Conservation (phyloP, 2,113 vertebrate genomes). For the Meles meles region DNA sequence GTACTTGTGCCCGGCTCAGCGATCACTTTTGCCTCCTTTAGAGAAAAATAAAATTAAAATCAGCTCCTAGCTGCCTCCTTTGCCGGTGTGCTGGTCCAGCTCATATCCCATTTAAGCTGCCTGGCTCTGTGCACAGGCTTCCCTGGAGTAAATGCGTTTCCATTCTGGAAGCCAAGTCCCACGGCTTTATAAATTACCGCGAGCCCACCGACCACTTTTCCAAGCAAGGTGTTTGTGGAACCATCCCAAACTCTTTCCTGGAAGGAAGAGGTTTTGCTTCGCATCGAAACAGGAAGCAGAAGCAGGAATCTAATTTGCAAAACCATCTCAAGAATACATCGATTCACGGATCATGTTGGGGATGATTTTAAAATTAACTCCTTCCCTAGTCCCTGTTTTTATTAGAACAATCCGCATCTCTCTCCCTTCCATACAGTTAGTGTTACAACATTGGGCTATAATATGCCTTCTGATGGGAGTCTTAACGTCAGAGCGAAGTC, state of each 20-base stretch:
- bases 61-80: neutral
- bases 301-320: neutral
- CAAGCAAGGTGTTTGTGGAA: neutral
- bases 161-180: neutral
- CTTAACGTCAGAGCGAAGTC: neutral
- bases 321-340: neutral
- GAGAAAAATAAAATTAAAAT: neutral
- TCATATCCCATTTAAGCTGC: neutral
- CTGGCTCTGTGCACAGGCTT: neutral
- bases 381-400: neutral
- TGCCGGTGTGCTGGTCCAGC: rapidly evolving
- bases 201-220: neutral
- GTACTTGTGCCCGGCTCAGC: neutral
- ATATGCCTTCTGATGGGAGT: neutral
- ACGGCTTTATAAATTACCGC: neutral
- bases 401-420: neutral
- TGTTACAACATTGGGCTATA: rapidly evolving
- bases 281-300: neutral
- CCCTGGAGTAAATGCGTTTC: neutral
- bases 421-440: rapidly evolving
- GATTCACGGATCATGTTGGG: neutral
- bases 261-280: neutral
- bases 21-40: slow-evolving; percentile 12
- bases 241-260: neutral
- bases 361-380: neutral